Evolutionary conservation across 2,113 vertebrate genomes (phyloP).

Genomic region (Glareola pratincola): DNA sequence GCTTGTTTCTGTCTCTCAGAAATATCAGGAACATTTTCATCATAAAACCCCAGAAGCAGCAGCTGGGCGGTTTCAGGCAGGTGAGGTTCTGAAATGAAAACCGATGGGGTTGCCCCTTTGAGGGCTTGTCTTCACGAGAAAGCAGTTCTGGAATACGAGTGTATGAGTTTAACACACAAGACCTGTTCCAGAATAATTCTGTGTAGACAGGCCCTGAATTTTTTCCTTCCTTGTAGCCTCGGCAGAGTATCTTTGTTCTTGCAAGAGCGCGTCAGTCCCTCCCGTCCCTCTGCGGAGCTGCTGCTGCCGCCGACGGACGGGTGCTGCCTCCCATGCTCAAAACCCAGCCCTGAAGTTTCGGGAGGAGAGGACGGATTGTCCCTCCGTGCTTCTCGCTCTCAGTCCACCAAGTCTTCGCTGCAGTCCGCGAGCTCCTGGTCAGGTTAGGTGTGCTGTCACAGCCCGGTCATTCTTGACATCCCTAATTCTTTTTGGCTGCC

Average conservation of each 20-base stretch:
- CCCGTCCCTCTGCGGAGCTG: rapidly evolving
- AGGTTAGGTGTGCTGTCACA: not conserved
- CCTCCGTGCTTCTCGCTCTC: not conserved
- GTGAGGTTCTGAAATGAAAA: not conserved
- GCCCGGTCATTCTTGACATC: not conserved
- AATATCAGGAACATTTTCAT: not conserved
- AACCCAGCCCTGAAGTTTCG: not conserved
- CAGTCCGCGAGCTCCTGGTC: rapidly evolving
- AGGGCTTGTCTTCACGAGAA: not conserved
- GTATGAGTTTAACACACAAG: not conserved
- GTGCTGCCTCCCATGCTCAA: not conserved
- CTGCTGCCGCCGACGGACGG: rapidly evolving
- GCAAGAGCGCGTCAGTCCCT: not conserved
- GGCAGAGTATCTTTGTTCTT: not conserved
- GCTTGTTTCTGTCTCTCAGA: not conserved
- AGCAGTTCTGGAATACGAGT: not conserved
- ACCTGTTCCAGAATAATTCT: not conserved
- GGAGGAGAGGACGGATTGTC: not conserved
- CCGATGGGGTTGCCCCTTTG: not conserved
- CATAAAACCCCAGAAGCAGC: not conserved
- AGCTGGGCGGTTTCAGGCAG: not conserved
- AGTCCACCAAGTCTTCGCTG: not conserved
- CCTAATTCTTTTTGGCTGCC: not conserved
- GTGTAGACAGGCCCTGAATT: not conserved
- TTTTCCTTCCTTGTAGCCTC: not conserved